A percentile compares a stretch with the other conserved stretches of the same genome.
These are phyloP conservation scores for Paedocypris micromegethes DNA, from an alignment of 2,797 vertebrate genomes.

Conservation along the genomic window DNA sequence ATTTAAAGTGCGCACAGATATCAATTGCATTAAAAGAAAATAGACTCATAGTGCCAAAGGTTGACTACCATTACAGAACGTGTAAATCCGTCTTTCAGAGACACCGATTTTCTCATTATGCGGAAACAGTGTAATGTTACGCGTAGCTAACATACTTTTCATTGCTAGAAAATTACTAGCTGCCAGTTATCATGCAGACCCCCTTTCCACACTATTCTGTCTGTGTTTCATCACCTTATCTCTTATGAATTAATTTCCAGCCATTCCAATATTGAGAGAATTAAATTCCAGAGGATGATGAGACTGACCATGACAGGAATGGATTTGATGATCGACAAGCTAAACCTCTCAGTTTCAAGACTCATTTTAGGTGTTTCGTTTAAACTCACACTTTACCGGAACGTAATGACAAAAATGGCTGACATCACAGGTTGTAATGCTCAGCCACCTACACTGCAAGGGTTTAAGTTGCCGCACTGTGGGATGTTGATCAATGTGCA, in stretches of 20 bases:
- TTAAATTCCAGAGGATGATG: slow-evolving; percentile 60
- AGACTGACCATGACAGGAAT: slow-evolving; percentile 49
- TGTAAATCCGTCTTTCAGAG: too few species aligned
- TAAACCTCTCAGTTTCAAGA: slow-evolving; percentile 52
- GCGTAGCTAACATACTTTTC: too few species aligned
- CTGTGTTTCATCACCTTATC: slow-evolving; percentile 25
- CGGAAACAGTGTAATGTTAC: too few species aligned
- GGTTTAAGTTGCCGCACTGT: slow-evolving; percentile 43
- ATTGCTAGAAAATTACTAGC: not conserved
- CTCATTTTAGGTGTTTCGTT: slow-evolving; percentile 47
- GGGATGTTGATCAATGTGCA: slow-evolving; percentile 68
- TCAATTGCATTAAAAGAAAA: too few species aligned
- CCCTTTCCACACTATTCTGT: slow-evolving; percentile 1
- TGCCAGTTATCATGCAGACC: slow-evolving; percentile 12
- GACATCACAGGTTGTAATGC: slow-evolving; percentile 9
- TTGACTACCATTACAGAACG: too few species aligned
- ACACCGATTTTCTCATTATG: too few species aligned
- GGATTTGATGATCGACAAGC: slow-evolving; percentile 55
- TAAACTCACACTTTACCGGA: slow-evolving; percentile 45
- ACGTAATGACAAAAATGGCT: slow-evolving; percentile 29
- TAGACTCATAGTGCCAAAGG: too few species aligned
- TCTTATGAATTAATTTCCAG: slow-evolving; percentile 28
- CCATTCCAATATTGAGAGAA: slow-evolving; percentile 52
- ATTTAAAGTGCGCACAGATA: too few species aligned
- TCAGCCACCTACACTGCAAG: slow-evolving; percentile 3